phyloP scores from a whole-genome alignment of 2,888 invertebrate species.

The Eueremaeus valkanovi region DNA sequence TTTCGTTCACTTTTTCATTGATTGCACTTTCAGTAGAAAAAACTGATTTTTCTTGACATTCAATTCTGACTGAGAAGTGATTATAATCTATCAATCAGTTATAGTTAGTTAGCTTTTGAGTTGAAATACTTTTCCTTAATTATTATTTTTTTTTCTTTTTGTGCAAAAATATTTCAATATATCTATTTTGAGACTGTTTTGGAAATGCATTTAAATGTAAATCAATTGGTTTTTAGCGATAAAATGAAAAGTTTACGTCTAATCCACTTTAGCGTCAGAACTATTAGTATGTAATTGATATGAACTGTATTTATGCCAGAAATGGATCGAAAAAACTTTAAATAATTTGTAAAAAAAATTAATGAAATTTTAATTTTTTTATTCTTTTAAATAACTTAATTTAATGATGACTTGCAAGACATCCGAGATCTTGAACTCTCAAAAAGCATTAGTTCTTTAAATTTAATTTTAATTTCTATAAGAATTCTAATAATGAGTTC shows the following conservation, averaged over 20 bases:
- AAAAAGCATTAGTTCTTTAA: no score
- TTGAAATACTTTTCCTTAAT: background rate
- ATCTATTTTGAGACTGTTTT: constrained; percentile 5
- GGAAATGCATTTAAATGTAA: background rate
- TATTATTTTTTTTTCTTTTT: background rate
- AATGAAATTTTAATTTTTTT: background rate
- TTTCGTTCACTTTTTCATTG: background rate
- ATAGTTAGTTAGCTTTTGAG: background rate
- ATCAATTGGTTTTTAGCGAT: background rate
- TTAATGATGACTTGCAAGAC: no score
- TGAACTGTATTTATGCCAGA: constrained; percentile 4
- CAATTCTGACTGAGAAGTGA: background rate
- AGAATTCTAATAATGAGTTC: no score
- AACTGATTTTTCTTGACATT: background rate
- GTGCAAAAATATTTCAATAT: background rate
- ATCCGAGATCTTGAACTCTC: no score
- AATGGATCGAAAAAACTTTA: background rate
- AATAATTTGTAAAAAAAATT: background rate
- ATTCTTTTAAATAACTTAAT: no score
- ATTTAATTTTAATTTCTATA: no score
- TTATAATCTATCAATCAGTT: background rate
- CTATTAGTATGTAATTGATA: background rate
- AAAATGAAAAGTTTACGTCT: no score
- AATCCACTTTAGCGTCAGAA: no score
- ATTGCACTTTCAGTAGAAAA: background rate